A percentile compares a stretch with the other conserved stretches of the same genome.
Conservation (phyloP, 2,113 vertebrate genomes). For the Chaenogobius annularis region DNA sequence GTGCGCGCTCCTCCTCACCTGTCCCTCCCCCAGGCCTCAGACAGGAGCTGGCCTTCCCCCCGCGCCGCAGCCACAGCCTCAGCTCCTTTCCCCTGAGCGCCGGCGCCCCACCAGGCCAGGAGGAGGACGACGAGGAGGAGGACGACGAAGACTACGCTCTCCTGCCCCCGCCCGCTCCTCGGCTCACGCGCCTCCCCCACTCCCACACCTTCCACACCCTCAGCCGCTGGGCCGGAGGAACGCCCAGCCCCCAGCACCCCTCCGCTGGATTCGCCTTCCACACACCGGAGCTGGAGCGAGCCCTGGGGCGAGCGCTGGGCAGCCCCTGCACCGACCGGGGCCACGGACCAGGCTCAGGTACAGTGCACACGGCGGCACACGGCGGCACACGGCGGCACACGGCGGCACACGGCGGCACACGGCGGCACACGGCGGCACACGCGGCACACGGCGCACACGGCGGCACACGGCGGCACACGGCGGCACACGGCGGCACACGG, state of each 20-base stretch:
- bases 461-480: no score
- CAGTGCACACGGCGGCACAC: conserved; percentile 5
- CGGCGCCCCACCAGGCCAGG: conserved; percentile 74
- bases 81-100: conserved; percentile 76
- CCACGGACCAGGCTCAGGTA: conserved; percentile 85
- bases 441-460: conserved; percentile 34
- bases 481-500: no score
- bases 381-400: no score
- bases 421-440: no score
- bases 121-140: conserved; percentile 85
- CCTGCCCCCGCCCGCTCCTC: conserved; percentile 84
- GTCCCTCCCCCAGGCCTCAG: conserved; percentile 83
- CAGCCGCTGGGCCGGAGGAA: conserved; percentile 85
- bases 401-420: no score
- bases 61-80: conserved; percentile 83
- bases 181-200: conserved; percentile 86
- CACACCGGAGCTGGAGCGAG: conserved; percentile 76
- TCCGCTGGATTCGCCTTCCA: conserved; percentile 80
- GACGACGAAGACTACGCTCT: conserved; percentile 89
- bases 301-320: conserved; percentile 59
- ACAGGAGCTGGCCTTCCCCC: conserved; percentile 87
- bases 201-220: conserved; percentile 86
- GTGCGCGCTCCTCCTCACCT: conserved; percentile 41
- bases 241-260: conserved; percentile 73
- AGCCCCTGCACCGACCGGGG: conserved; percentile 79